A percentile compares a stretch with the other conserved stretches of the same genome.
These are phyloP conservation scores for Aldrovandia affinis DNA, from an alignment of 2,797 vertebrate genomes.

Conservation along the genomic window DNA sequence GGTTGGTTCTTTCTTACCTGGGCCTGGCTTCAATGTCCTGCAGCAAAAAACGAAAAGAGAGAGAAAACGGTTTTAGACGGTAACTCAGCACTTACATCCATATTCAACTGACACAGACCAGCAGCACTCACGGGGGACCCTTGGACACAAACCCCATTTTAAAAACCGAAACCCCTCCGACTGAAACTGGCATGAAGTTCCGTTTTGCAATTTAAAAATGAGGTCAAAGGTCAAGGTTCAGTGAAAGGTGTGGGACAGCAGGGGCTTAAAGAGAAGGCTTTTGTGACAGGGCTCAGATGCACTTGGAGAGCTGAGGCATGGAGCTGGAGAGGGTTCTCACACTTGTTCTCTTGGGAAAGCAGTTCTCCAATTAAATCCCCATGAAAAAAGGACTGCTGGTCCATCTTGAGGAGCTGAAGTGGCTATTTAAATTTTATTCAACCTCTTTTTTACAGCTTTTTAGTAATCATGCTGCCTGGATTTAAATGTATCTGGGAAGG, in stretches of 20 bases:
- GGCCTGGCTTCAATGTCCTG: constrained; percentile 72
- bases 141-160: background rate
- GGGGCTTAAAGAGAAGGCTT: background rate
- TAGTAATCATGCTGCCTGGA: no score
- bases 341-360: no score
- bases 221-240: background rate
- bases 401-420: background rate
- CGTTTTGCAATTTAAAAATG: no score
- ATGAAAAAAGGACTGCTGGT: background rate
- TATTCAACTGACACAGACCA: no score
- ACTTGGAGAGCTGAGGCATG: background rate
- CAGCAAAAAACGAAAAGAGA: constrained; percentile 55
- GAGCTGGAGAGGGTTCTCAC: background rate
- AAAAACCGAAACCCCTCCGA: background rate
- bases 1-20: constrained; percentile 79
- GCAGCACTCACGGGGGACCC: no score
- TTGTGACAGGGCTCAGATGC: background rate
- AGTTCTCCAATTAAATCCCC: background rate
- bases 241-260: background rate
- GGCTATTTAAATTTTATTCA: background rate
- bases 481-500: background rate
- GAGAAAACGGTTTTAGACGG: constrained; percentile 19
- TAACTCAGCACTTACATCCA: background rate
- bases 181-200: background rate
- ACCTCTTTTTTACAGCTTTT: no score